Conservation (phyloP, 2,113 vertebrate genomes). For the Tyrannus savana region DNA sequence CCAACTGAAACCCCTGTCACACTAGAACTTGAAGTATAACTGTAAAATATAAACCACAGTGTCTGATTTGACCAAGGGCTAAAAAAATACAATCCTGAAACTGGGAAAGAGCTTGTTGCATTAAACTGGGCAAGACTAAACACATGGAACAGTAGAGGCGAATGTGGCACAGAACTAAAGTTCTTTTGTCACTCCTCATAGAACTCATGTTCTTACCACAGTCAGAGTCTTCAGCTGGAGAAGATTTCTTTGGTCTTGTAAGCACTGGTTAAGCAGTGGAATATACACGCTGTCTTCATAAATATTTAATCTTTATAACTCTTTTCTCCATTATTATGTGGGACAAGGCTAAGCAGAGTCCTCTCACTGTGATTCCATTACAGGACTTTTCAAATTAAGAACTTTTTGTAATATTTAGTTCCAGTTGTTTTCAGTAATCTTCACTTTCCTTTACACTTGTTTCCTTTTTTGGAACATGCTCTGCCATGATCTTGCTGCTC, state of each 20-base stretch:
- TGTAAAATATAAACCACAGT: neutral
- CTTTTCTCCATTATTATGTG: neutral
- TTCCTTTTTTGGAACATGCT: neutral
- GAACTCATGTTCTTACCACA: neutral
- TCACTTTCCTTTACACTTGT: neutral
- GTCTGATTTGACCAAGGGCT: neutral
- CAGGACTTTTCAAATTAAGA: neutral
- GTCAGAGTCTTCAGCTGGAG: neutral
- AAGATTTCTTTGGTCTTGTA: neutral
- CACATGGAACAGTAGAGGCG: neutral
- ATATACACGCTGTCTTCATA: neutral
- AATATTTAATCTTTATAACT: conserved; percentile 8
- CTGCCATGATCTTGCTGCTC: neutral
- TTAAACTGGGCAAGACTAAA: neutral
- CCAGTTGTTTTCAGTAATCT: neutral
- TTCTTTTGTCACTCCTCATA: neutral
- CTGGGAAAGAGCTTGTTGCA: neutral
- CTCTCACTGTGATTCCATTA: neutral
- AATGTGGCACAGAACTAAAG: neutral
- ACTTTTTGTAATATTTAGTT: neutral
- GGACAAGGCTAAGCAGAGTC: neutral
- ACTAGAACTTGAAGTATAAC: neutral
- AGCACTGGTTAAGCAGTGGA: neutral
- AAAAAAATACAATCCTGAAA: neutral
- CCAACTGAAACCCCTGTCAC: neutral